Percentiles rank a stretch among this genome's conserved stretches.
Conservation (phyloP, 1,140 invertebrate species). For the Parapsyche elsis region DNA sequence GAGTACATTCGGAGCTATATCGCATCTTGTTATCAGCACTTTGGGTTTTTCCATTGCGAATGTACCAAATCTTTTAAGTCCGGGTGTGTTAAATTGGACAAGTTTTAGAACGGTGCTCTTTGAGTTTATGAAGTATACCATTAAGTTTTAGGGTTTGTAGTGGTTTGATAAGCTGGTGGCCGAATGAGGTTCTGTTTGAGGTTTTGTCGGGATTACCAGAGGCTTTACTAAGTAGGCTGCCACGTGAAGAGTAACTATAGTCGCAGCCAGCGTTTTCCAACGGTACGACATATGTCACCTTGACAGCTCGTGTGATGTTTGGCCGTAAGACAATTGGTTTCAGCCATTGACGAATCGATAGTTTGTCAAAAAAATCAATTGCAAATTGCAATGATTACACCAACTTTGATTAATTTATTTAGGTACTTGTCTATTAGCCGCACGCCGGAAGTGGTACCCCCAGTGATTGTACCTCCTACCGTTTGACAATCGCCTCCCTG, state of each 20-base stretch:
- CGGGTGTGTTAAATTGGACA: not conserved
- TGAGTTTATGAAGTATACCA: not conserved
- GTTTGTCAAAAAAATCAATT: too few species aligned
- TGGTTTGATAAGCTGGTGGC: not conserved
- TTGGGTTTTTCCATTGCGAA: constrained; percentile 60
- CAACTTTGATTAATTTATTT: too few species aligned
- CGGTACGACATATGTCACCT: not conserved
- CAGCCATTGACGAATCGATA: too few species aligned
- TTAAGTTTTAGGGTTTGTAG: not conserved
- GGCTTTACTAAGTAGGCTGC: constrained; percentile 43
- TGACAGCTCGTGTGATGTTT: not conserved
- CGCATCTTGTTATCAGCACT: constrained; percentile 70
- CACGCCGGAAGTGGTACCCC: too few species aligned
- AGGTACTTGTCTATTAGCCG: too few species aligned
- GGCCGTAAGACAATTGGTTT: too few species aligned
- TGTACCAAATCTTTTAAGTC: not conserved
- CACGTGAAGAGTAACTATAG: constrained; percentile 37
- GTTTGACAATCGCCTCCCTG: too few species aligned
- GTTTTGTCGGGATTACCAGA: constrained; percentile 40
- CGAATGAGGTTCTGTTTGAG: not conserved
- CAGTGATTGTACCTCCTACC: too few species aligned
- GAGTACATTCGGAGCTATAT: constrained; percentile 69
- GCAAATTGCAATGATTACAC: too few species aligned
- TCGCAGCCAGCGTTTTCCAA: constrained; percentile 30
- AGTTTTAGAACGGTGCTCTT: not conserved